Conservation (phyloP, 2,888 invertebrate species). For the Archips crataeganus region DNA sequence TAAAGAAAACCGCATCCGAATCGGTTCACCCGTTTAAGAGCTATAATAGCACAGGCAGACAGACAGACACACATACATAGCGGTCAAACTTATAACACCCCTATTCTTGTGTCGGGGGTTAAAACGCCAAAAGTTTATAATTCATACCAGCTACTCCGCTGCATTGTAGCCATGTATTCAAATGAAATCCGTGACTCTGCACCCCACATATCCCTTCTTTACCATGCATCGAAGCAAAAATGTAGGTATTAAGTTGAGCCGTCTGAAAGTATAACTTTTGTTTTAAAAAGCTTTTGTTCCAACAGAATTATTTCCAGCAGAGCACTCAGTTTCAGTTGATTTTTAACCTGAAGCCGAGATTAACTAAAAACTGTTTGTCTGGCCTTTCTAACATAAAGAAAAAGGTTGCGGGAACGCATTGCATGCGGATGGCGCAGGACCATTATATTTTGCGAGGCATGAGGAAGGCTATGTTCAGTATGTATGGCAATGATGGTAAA, state of each 20-base stretch:
- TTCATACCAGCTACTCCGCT: neutral
- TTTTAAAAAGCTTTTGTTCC: slow-evolving; percentile 17
- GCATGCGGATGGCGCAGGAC: too few species aligned
- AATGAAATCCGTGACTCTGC: slow-evolving; percentile 55
- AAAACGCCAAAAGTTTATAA: neutral
- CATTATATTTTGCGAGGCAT: too few species aligned
- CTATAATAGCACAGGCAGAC: too few species aligned
- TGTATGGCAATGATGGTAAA: too few species aligned
- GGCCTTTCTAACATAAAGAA: too few species aligned
- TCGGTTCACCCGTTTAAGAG: too few species aligned
- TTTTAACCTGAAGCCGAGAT: neutral
- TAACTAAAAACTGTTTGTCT: too few species aligned
- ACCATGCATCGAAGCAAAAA: slow-evolving; percentile 36
- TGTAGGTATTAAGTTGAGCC: slow-evolving; percentile 21
- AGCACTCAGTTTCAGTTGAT: neutral
- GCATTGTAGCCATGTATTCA: slow-evolving; percentile 58
- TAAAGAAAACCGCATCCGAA: too few species aligned
- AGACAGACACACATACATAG: too few species aligned
- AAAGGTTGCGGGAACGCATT: too few species aligned
- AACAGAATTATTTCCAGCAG: slow-evolving; percentile 1
- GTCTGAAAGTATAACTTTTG: slow-evolving; percentile 22
- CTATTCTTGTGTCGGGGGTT: neutral
- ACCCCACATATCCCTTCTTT: slow-evolving; percentile 43
- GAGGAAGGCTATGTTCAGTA: too few species aligned
- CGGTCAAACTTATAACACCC: too few species aligned